phyloP scores from a whole-genome alignment of 2,797 vertebrate species.

The Acropternis orthonyx region DNA sequence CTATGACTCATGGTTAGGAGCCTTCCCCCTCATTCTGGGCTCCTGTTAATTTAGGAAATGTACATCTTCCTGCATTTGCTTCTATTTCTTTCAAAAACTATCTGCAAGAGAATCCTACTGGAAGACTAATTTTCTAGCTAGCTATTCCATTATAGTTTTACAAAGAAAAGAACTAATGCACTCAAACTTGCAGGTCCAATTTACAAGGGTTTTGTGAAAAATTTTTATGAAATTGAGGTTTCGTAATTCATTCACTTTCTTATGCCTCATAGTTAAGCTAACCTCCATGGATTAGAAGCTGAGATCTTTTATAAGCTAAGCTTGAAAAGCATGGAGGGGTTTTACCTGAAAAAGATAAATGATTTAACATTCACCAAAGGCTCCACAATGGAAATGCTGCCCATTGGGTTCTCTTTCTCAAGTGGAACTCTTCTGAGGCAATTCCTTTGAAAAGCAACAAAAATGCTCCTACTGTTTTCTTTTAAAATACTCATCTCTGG shows the following conservation, averaged over 20 bases:
- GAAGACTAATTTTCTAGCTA: conserved; percentile 41
- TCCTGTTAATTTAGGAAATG: conserved; percentile 63
- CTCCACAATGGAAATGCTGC: background rate
- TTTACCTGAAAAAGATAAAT: conserved; percentile 1
- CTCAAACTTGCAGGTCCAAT: conserved; percentile 9
- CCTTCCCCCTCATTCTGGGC: conserved; percentile 27
- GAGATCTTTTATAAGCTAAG: conserved; percentile 2
- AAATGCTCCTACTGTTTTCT: background rate
- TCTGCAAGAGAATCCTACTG: conserved; percentile 23
- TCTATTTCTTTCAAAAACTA: conserved; percentile 40
- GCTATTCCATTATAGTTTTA: background rate
- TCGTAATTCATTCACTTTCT: conserved; percentile 20
- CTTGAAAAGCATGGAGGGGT: background rate
- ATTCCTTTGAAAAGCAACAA: conserved; percentile 12
- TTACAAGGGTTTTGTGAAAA: conserved; percentile 24
- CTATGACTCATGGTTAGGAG: conserved; percentile 62
- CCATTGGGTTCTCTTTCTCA: background rate
- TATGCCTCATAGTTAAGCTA: background rate
- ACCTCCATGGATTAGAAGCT: background rate
- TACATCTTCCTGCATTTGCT: conserved; percentile 38
- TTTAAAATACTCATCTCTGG: background rate
- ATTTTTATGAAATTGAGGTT: conserved; percentile 12
- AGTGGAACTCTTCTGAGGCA: background rate
- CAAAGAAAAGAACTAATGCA: conserved; percentile 54
- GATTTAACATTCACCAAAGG: conserved; percentile 1